Conservation (phyloP, 2,113 vertebrate species). For the Micromys minutus region DNA sequence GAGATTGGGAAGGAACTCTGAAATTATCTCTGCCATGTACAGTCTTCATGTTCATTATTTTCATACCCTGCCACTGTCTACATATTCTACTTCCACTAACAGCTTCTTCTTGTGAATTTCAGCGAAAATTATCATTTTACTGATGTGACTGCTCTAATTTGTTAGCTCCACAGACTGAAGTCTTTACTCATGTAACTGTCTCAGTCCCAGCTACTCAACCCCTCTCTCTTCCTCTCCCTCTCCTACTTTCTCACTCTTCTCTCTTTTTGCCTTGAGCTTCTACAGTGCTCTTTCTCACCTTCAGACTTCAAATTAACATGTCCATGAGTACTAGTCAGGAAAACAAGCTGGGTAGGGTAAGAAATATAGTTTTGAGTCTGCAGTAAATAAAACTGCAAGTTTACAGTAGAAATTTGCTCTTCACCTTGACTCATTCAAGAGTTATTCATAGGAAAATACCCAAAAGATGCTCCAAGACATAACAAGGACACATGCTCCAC, state of each 20-base stretch:
- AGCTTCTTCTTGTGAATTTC: neutral
- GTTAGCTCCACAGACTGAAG: neutral
- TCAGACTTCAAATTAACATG: neutral
- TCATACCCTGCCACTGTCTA: neutral
- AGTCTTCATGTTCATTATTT: neutral
- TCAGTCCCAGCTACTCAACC: neutral
- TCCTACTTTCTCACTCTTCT: neutral
- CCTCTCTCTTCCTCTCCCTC: neutral
- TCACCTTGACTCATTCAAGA: neutral
- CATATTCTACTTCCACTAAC: neutral
- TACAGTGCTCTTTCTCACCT: neutral
- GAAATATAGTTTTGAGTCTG: rapidly evolving
- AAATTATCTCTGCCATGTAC: neutral
- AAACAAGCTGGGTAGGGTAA: neutral
- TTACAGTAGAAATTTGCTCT: neutral
- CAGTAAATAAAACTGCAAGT: neutral
- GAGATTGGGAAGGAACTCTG: neutral
- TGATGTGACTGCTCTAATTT: neutral
- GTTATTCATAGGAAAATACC: too few species aligned
- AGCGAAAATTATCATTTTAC: neutral
- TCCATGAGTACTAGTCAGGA: neutral
- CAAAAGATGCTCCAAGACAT: too few species aligned
- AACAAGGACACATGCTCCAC: too few species aligned
- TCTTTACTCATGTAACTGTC: neutral
- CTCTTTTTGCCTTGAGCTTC: neutral